Conservation (phyloP, 1,140 invertebrate genomes). For the Drosophila elegans region DNA sequence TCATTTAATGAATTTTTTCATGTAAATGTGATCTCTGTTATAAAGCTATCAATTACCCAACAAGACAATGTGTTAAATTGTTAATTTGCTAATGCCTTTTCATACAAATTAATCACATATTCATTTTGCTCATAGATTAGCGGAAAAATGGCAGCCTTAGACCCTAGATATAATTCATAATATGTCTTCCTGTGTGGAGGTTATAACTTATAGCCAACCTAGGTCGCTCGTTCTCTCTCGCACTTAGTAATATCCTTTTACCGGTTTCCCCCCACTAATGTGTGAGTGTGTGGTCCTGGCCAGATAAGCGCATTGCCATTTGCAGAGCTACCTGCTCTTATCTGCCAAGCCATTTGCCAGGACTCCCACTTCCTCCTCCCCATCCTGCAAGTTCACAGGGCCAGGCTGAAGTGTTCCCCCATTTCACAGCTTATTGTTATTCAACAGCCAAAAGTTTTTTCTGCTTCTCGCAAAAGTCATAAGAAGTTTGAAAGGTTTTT, state of each 20-base stretch:
- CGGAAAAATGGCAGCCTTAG: not conserved
- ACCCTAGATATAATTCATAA: slow-evolving; percentile 23
- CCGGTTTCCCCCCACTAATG: not conserved
- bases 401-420: slow-evolving; percentile 37
- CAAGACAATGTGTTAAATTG: not conserved
- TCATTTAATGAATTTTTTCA: no score
- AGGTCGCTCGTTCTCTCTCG: not conserved
- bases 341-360: slow-evolving; percentile 67
- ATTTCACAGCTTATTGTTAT: slow-evolving; percentile 78
- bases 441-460: slow-evolving; percentile 66
- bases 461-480: slow-evolving; percentile 62
- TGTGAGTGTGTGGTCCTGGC: slow-evolving; percentile 23
- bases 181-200: slow-evolving; percentile 5
- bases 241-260: not conserved
- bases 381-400: not conserved
- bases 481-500: slow-evolving; percentile 78
- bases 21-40: no score
- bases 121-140: slow-evolving; percentile 4
- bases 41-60: no score
- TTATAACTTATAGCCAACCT: slow-evolving; percentile 9
- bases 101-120: slow-evolving; percentile 14
- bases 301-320: slow-evolving; percentile 49
- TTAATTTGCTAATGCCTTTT: not conserved
- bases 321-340: slow-evolving; percentile 52
- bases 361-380: slow-evolving; percentile 17